Base-by-base conservation (phyloP, 2,113 vertebrate genomes). In the Struthidea cinerea region DNA sequence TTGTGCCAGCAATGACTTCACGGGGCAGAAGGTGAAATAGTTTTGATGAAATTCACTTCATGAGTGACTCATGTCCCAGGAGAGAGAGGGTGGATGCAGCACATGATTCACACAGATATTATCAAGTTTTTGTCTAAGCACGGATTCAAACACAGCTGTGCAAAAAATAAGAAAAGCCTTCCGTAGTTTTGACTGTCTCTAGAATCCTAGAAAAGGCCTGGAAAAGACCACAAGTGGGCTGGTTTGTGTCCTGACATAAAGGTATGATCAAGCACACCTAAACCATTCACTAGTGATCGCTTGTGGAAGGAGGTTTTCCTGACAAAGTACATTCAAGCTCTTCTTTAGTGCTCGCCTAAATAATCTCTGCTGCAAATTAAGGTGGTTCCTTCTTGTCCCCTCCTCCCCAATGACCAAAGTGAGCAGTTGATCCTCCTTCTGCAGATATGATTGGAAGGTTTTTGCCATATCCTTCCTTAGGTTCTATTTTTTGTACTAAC, bases 1-100 rank as follows among this genome's bases (percentile, higher is more conserved):
- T 69, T 75, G 52, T 80, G 94, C 93, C 95, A 97, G 89, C 74
- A 75, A 27, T 97, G 89, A 97, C 84, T 96, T 97, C 97, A 97
- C 13, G 13, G 90, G 91, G 92, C 95, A 95, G 81, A 95, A 88
- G 85, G 73, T 77, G 94, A 92, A 97, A 92, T 67, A 93, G 65
- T 94, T 96, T 80, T 88, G 69, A 88, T 75, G 89, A 96, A 96
- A 71, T 74, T 67, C 77, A 83, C 71, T 96, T 84, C 57, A 74
- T 1, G 24, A 92, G 83, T 96, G 94, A 91, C 79, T 96, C 94
- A 96, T 33, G 71, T 77, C 92, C 74, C 94, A 94, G 73, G 84
- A 89, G 96, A 89, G 41, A 67, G 56, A 63, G 91, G 91, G 92
- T 97, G 94, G 93, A 94, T 75, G 61, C 24, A 97, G 57, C 92